These are phyloP conservation scores for Meta bourneti DNA, from an alignment of 2,888 invertebrate species.

Conservation along the genomic window DNA sequence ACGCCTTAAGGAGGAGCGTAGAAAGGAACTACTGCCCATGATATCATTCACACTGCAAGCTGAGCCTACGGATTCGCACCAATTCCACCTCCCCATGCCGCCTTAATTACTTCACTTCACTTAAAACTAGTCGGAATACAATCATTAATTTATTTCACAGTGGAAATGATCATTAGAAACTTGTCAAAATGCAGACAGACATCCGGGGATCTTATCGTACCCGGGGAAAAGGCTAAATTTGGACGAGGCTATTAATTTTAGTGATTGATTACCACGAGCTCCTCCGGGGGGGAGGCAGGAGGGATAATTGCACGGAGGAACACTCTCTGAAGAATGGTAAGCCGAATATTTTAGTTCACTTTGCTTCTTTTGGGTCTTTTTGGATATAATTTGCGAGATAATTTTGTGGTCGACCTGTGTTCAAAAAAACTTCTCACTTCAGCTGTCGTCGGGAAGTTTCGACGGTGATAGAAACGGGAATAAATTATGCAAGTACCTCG, in stretches of 20 bases:
- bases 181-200: constrained; percentile 52
- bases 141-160: constrained; percentile 62
- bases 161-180: constrained; percentile 66
- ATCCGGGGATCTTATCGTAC: constrained; percentile 14
- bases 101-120: constrained; percentile 50
- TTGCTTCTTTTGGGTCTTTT: not conserved
- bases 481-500: no score
- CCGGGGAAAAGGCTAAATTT: constrained; percentile 42
- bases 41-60: no score
- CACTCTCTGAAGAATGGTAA: constrained; percentile 6
- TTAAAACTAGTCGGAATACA: constrained; percentile 37
- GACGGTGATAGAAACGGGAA: no score
- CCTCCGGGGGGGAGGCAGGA: not conserved
- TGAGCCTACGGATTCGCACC: not conserved
- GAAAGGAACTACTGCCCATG: no score
- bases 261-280: constrained; percentile 52
- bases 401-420: not conserved
- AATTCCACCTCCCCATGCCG: not conserved
- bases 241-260: constrained; percentile 54
- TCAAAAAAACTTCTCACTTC: not conserved
- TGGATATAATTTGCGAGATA: not conserved
- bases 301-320: constrained; percentile 3
- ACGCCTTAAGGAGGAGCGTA: no score
- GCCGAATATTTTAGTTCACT: not conserved
- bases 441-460: not conserved